Conservation (phyloP, 2,797 vertebrate genomes). For the Gymnopithys bicolor region DNA sequence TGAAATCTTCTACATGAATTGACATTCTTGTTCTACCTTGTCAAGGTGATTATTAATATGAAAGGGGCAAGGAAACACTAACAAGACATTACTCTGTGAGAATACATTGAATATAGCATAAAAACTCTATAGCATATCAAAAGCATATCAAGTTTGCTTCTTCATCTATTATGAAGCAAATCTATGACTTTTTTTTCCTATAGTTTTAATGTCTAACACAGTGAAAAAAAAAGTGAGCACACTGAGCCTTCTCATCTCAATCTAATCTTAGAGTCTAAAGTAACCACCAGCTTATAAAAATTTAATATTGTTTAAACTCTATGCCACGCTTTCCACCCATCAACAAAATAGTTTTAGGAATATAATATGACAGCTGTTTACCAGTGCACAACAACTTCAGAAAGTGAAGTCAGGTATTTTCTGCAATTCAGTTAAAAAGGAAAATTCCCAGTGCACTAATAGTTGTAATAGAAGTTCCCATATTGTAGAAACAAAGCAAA, state of each 20-base stretch:
- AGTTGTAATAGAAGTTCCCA: not conserved
- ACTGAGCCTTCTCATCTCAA: not conserved
- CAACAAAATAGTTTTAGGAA: not conserved
- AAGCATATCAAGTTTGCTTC: not conserved
- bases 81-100: not conserved
- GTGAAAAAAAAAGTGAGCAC: not conserved
- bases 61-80: not conserved
- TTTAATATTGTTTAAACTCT: not conserved
- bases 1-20: not conserved
- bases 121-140: not conserved
- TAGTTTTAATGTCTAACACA: not conserved
- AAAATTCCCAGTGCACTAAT: not conserved
- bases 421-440: not conserved
- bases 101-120: not conserved
- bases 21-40: not conserved
- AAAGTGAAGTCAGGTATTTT: not conserved
- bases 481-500: not conserved
- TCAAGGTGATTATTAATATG: constrained; percentile 9
- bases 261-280: not conserved
- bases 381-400: not conserved
- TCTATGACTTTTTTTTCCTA: not conserved
- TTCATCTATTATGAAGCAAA: constrained; percentile 1
- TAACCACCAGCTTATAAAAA: not conserved
- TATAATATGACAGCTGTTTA: not conserved
- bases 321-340: not conserved